Base-by-base conservation (phyloP, 2,113 vertebrate species). In the Oceanodroma tethys region DNA sequence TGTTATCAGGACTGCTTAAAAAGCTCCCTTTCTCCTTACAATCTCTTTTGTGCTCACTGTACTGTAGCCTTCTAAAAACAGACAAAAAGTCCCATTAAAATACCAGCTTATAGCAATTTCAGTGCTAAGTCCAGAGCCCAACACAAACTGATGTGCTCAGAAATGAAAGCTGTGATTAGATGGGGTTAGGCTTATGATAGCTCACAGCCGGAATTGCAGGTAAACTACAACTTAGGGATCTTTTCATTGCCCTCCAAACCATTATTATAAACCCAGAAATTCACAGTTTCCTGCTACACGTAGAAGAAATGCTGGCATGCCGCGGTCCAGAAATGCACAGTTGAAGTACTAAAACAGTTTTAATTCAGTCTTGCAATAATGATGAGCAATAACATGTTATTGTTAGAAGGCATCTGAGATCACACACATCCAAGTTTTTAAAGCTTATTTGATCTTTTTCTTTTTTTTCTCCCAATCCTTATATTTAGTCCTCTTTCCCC, bases 381-480 rank as follows among this genome's bases (percentile, higher is more conserved):
- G 56, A 43, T 60, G 42, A 95, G 86, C 80, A 92, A 52, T 36
- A 95, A 36, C 83, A 45, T 16, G 55, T 88, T 82, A 92, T 93
- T 93, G 70, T 91, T 73, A 72, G 83, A 75, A 94, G 17, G 62
- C 91, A 66, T 13, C 81, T 43, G 88, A 94, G 91, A 74, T 60
- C 86, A 93, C 81, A 95, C 60, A 56, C 11, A 79, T 34, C 13
- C 65, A 81, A 10, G 22, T 42, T 60, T 59, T 95, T 76, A 91
- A 82, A 75, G 45, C 19, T 85, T 90, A 76, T 92, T 96, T 96
- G 90, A 94, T 93, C 56, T 93, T 79, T 56, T 52, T 29, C 12
- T 59, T 84, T 80, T 45, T 53, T 85, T 42, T 25, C 21, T 94
- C 48, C 36, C 30, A 47, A 1, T 56, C 59, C n/a, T 94, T 63